These are phyloP conservation scores for Ochropleura leucogaster DNA, from an alignment of 2,888 invertebrate genomes.

Conservation along the genomic window DNA sequence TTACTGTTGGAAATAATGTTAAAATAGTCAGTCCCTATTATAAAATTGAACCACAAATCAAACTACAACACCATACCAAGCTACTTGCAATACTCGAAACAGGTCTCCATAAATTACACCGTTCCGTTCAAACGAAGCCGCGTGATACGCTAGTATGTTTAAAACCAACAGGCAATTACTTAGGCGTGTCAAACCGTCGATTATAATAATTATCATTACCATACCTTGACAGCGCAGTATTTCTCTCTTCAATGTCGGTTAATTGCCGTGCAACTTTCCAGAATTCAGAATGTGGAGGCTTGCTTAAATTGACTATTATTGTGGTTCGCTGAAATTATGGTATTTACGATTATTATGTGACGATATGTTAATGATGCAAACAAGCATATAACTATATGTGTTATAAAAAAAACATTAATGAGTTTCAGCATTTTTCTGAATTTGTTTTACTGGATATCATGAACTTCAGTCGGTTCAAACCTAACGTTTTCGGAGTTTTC, in stretches of 20 bases:
- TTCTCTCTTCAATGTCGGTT: slow-evolving; percentile 55
- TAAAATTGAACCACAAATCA: slow-evolving; percentile 39
- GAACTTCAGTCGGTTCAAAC: background rate
- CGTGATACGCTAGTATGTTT: slow-evolving; percentile 44
- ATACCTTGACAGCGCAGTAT: slow-evolving; percentile 53
- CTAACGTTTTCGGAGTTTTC: background rate
- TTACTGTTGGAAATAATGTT: slow-evolving; percentile 12
- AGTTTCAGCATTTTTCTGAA: no score
- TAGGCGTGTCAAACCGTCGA: slow-evolving; percentile 62
- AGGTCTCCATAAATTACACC: slow-evolving; percentile 54
- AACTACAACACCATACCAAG: slow-evolving; percentile 6
- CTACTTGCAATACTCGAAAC: slow-evolving; percentile 29
- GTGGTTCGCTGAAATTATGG: slow-evolving; percentile 11
- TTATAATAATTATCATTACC: slow-evolving; percentile 67
- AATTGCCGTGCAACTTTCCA: slow-evolving; percentile 63
- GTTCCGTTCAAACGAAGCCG: slow-evolving; percentile 46
- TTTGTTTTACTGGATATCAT: background rate
- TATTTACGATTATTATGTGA: slow-evolving; percentile 24
- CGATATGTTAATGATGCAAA: background rate
- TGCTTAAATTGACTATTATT: slow-evolving; percentile 52
- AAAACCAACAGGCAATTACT: slow-evolving; percentile 63
- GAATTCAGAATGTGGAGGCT: slow-evolving; percentile 47
- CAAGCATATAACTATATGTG: background rate
- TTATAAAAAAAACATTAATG: background rate
- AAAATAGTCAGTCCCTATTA: slow-evolving; percentile 19